phyloP scores from a whole-genome alignment of 1,140 invertebrate genomes.

The Drosophila lacertosa region DNA sequence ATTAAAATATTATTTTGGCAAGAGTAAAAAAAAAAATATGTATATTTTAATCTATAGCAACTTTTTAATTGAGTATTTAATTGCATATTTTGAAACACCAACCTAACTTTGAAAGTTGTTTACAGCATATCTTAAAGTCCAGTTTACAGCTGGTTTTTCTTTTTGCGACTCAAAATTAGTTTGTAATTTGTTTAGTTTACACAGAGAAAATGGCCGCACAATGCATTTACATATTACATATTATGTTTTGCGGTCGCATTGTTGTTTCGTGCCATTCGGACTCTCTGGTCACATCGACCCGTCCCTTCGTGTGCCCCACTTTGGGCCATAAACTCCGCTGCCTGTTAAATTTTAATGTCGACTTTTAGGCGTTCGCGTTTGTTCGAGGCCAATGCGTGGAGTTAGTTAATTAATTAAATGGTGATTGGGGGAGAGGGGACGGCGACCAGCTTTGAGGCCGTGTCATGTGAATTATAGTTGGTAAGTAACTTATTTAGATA shows the following conservation, averaged over 20 bases:
- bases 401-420: conserved; percentile 62
- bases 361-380: conserved; percentile 51
- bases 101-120: no score
- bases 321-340: conserved; percentile 21
- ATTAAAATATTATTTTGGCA: no score
- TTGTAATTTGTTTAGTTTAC: conserved; percentile 74
- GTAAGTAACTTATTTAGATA: background rate
- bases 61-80: no score
- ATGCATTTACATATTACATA: conserved; percentile 64
- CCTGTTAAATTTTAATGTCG: conserved; percentile 59
- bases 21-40: no score
- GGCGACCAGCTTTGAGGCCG: background rate
- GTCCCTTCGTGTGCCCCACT: conserved; percentile 2
- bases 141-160: conserved; percentile 18
- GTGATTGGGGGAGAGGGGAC: background rate
- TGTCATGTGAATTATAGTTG: conserved; percentile 7
- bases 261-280: conserved; percentile 31
- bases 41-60: background rate
- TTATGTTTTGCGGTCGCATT: conserved; percentile 62
- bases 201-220: conserved; percentile 54
- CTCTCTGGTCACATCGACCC: conserved; percentile 16
- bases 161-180: conserved; percentile 58
- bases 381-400: background rate
- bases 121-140: conserved; percentile 11
- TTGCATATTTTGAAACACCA: no score